Evolutionary conservation across 2,113 vertebrate genomes (phyloP).

Genomic region (Amblyornis subalaris): DNA sequence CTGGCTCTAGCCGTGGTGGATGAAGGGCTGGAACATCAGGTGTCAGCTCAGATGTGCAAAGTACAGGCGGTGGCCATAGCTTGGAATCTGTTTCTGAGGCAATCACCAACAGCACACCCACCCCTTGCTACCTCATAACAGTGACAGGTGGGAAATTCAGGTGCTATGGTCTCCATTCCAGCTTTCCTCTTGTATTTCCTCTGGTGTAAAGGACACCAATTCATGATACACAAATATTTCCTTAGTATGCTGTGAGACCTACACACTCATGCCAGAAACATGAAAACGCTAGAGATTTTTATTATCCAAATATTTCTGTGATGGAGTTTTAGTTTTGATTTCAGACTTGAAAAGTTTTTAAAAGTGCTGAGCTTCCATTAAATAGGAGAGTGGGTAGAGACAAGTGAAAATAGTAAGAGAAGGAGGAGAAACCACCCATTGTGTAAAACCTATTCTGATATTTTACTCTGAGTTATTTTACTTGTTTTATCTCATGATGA

Average conservation of each 20-base stretch:
- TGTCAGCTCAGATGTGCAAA: not conserved
- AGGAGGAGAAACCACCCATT: not conserved
- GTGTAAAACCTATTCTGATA: slow-evolving; percentile 1
- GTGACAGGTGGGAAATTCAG: not conserved
- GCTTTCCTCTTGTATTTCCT: not conserved
- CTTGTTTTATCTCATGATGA: slow-evolving; percentile 46
- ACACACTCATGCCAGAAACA: not conserved
- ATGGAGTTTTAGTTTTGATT: not conserved
- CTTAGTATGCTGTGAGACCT: not conserved
- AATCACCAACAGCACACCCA: not conserved
- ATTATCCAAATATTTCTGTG: not conserved
- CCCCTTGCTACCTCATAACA: not conserved
- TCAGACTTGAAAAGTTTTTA: not conserved
- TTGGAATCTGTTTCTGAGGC: not conserved
- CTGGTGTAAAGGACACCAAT: not conserved
- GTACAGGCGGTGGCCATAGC: rapidly evolving
- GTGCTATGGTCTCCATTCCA: not conserved
- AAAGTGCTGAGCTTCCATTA: not conserved
- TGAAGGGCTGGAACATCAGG: not conserved
- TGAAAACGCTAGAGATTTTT: not conserved
- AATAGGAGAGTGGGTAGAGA: not conserved
- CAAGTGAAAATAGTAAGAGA: not conserved
- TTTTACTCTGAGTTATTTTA: slow-evolving; percentile 43
- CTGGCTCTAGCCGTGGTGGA: not conserved
- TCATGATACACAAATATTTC: not conserved